Conservation (phyloP, 2,888 invertebrate genomes). For the Lithophane leautieri region DNA sequence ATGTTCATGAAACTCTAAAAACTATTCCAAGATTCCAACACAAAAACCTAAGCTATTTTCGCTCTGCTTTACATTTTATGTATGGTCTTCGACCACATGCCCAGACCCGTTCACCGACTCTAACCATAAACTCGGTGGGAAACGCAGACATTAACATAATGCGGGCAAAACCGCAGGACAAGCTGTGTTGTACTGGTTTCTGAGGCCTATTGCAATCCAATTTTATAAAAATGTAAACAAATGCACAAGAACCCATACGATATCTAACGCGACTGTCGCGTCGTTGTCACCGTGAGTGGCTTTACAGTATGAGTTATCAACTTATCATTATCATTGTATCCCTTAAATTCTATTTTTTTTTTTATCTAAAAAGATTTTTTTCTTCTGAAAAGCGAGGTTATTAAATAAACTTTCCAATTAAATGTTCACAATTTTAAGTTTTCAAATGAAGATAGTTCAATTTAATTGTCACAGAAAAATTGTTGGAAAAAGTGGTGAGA, state of each 20-base stretch:
- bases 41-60: conserved; percentile 48
- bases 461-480: not conserved
- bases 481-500: not conserved
- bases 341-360: no score
- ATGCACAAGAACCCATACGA: not conserved
- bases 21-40: conserved; percentile 1
- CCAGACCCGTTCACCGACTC: conserved; percentile 45
- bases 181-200: conserved; percentile 1
- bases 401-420: not conserved
- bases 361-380: not conserved
- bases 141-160: conserved; percentile 45
- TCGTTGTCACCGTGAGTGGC: not conserved
- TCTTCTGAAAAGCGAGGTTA: not conserved
- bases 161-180: conserved; percentile 55
- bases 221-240: conserved; percentile 7
- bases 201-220: not conserved
- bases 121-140: conserved; percentile 58
- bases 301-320: no score
- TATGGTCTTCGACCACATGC: conserved; percentile 44
- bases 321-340: not conserved
- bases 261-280: not conserved
- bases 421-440: not conserved
- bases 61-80: conserved; percentile 33
- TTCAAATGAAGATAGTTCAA: not conserved
- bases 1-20: conserved; percentile 3